A percentile compares a stretch with the other conserved stretches of the same genome.
Evolutionary conservation across 2,888 invertebrate genomes (phyloP).

Genomic region (Rhagophthalmus giganteus): DNA sequence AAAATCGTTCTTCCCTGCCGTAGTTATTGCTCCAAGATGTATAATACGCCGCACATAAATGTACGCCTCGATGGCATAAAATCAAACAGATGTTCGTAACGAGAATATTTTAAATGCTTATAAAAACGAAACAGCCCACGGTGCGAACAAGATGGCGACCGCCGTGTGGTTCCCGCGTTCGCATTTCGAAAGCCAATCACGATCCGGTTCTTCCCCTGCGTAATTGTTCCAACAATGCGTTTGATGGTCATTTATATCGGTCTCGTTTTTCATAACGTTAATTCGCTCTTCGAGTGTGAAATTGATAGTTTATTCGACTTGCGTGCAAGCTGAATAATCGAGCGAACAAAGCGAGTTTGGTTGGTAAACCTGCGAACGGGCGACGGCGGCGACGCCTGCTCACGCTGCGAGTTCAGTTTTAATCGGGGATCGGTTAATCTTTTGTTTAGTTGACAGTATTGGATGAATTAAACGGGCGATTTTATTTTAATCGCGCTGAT

Average conservation of each 20-base stretch:
- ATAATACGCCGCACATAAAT: constrained; percentile 27
- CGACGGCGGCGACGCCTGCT: constrained; percentile 9
- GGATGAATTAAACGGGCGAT: constrained; percentile 31
- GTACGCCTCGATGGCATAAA: constrained; percentile 17
- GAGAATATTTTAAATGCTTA: constrained; percentile 27
- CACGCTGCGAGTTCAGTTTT: constrained; percentile 19
- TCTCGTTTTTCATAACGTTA: constrained; percentile 28
- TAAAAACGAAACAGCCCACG: constrained; percentile 26
- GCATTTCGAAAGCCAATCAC: constrained; percentile 30
- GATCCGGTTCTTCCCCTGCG: constrained; percentile 30
- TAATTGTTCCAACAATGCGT: constrained; percentile 28
- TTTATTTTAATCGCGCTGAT: constrained; percentile 37
- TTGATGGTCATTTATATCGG: constrained; percentile 26
- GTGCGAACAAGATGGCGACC: constrained; percentile 34
- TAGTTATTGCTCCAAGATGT: constrained; percentile 14
- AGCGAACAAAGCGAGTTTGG: constrained; percentile 24
- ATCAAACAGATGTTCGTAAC: constrained; percentile 26
- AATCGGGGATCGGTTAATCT: constrained; percentile 33
- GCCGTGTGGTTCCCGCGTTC: constrained; percentile 21
- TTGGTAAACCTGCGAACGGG: constrained; percentile 11
- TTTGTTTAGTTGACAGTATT: constrained; percentile 32
- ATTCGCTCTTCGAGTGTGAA: constrained; percentile 40
- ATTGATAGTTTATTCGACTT: constrained; percentile 44
- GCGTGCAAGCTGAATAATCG: constrained; percentile 33
- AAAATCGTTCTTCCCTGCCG: constrained; percentile 13